A percentile compares a stretch with the other conserved stretches of the same genome.
Evolutionary conservation across 2,113 vertebrate species (phyloP).

Genomic region (Lagopus leucura): DNA sequence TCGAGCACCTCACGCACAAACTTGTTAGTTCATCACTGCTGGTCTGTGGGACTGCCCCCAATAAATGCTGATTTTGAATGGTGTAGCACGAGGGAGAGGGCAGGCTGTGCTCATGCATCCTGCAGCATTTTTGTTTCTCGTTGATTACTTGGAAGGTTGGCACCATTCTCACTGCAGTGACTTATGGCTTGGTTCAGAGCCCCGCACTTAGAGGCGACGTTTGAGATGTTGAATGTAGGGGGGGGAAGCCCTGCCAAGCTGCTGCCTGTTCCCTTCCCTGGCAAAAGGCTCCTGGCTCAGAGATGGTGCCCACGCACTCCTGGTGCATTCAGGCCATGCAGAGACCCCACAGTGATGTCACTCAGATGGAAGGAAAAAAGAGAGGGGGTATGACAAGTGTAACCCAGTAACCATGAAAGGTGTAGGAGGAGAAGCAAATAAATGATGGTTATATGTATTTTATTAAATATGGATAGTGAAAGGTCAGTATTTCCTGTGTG

Average conservation of each 20-base stretch:
- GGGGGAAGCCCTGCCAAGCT: not conserved
- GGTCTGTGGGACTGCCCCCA: not conserved
- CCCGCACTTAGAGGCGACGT: not conserved
- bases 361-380: not conserved
- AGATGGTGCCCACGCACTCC: not conserved
- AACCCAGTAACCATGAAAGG: slow-evolving; percentile 63
- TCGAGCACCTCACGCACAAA: accelerated
- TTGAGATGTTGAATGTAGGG: not conserved
- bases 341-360: slow-evolving; percentile 43
- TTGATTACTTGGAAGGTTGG: not conserved
- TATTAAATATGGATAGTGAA: slow-evolving; percentile 29
- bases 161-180: not conserved
- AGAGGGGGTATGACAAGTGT: slow-evolving; percentile 27
- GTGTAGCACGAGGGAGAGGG: not conserved
- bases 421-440: slow-evolving; percentile 70
- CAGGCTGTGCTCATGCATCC: not conserved
- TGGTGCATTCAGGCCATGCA: not conserved
- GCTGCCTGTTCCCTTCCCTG: not conserved
- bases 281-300: not conserved
- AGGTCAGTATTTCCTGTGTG: not conserved
- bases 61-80: not conserved
- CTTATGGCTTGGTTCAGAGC: not conserved
- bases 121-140: not conserved
- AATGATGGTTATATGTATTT: slow-evolving; percentile 34
- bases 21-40: not conserved